Base-by-base conservation (phyloP, 2,113 vertebrate genomes). In the Patagioenas fasciata region DNA sequence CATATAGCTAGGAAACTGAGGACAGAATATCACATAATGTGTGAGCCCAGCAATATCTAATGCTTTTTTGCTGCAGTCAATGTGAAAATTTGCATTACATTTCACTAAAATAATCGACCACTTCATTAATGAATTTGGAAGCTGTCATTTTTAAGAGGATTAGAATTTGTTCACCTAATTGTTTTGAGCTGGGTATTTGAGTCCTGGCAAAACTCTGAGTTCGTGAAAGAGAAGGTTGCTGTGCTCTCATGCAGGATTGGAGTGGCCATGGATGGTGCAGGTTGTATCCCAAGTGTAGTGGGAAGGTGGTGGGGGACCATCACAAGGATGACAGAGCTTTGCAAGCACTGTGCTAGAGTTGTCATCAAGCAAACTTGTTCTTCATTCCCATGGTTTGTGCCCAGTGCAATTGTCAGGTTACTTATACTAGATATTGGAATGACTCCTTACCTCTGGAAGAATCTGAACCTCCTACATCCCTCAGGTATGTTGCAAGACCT, bases 391-490 rank as follows among this genome's bases (percentile, higher is more conserved):
- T 18, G 74, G 29, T 77, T 72, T 80, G 24, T 77, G 36, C 77
- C 64, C 48, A 50, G 1, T 74, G 42, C 54, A 51, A 47, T 20
- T 74, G 57, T 24, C 21, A 77, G 13, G 13, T 83, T 90, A 32
- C 28, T 85, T 88, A 67, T 47, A 31, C 40, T 94, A 57, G n/a
- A 23, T 40, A 60, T 15, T 80, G 31, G 28, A 82, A 75, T 69
- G 29, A 34, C n/a, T 87, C 23, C 58, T 72, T 48, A 28, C 5
- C 9, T 51, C 3, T 60, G 58, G 24, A 79, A 80, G 20, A 54
- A 51, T 29, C n/a, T 47, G 25, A 87, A 42, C 4, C 4, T 15
- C 0, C 4, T 5, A 13, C 6, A 1, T 70, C 31, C 21, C n/a
- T 58, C 31, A 36, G 6, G 10, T 82, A 24, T 36, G 19, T 20